Conservation (phyloP, 1,140 invertebrate genomes). For the Atta texana region DNA sequence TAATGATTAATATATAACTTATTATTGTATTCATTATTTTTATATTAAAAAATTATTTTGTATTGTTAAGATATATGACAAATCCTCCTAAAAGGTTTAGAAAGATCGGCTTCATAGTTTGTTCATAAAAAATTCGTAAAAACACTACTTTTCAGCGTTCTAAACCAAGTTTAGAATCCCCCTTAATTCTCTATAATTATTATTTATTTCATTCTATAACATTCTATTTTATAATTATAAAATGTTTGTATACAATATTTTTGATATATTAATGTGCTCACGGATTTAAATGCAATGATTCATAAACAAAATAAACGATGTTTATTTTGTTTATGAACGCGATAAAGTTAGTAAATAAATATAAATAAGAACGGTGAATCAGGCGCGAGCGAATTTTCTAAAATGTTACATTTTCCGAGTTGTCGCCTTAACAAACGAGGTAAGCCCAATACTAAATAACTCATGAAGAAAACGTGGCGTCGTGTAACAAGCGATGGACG, state of each 20-base stretch:
- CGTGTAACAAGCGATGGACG: constrained; percentile 12
- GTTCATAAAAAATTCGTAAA: too few relatives aligned
- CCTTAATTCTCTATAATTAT: not conserved
- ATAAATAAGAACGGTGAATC: not conserved
- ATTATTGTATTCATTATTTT: too few relatives aligned
- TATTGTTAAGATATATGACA: too few relatives aligned
- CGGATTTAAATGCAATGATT: not conserved
- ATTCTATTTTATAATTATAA: not conserved
- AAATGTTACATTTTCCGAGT: not conserved
- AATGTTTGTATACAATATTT: not conserved
- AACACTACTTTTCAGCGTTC: too few relatives aligned
- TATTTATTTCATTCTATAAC: not conserved
- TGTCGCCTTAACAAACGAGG: not conserved
- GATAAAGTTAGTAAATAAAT: not conserved
- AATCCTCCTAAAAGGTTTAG: too few relatives aligned
- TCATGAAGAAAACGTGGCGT: constrained; percentile 10
- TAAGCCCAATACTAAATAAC: constrained; percentile 3
- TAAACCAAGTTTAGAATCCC: too few relatives aligned
- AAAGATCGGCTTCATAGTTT: too few relatives aligned
- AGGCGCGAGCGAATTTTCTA: not conserved
- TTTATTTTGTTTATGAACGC: too few relatives aligned
- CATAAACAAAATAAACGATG: not conserved
- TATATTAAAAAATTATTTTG: too few relatives aligned
- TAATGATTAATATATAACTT: too few relatives aligned
- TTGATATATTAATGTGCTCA: not conserved